Conservation (phyloP, 2,888 invertebrate species). For the Pyrrhia umbra region DNA sequence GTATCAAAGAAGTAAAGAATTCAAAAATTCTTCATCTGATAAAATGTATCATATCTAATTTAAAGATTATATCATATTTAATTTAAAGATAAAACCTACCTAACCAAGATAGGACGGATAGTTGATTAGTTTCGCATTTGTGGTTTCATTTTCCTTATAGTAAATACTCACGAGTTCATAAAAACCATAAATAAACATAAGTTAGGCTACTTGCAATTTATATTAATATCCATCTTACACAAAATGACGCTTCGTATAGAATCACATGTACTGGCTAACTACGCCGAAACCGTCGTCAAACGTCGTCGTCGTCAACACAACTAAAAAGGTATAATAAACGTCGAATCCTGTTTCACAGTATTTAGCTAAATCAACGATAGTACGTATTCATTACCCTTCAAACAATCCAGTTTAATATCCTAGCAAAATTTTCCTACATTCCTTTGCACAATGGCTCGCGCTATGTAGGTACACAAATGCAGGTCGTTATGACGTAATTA, state of each 20-base stretch:
- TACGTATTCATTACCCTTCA: slow-evolving; percentile 26
- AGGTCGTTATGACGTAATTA: slow-evolving; percentile 43
- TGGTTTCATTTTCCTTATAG: not conserved
- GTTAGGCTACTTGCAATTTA: too few species aligned
- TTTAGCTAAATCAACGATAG: not conserved
- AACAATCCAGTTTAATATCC: slow-evolving; percentile 37
- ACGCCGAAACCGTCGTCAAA: not conserved
- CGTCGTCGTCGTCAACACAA: not conserved
- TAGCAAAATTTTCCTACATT: slow-evolving; percentile 38
- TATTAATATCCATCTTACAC: too few species aligned
- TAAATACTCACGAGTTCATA: not conserved
- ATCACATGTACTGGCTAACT: not conserved
- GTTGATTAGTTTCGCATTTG: too few species aligned
- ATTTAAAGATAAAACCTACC: too few species aligned
- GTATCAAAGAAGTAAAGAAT: slow-evolving; percentile 12
- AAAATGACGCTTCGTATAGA: not conserved
- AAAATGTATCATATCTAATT: too few species aligned
- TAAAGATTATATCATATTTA: too few species aligned
- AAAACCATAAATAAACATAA: not conserved
- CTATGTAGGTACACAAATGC: slow-evolving; percentile 29
- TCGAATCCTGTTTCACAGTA: not conserved
- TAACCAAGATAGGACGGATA: too few species aligned
- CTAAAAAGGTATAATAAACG: not conserved
- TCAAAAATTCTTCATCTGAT: too few species aligned
- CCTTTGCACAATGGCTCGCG: slow-evolving; percentile 17